Evolutionary conservation across 2,888 invertebrate genomes (phyloP), one percentile per base, ranked within the genome.

Genomic region (Chromoteleia sp.): DNA sequence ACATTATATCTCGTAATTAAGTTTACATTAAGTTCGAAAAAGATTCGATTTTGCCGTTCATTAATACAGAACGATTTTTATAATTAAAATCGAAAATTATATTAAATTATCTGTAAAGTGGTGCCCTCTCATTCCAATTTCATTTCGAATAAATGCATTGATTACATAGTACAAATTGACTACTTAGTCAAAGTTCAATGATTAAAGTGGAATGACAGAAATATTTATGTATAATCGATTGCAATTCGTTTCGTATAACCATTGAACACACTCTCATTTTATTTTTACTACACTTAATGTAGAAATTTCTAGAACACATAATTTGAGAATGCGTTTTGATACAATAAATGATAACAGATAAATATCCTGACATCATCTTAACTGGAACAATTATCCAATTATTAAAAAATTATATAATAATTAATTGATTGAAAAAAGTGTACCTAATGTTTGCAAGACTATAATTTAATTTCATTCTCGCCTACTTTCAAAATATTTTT

Each of bases 141-240:
- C 25, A 54, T 73, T 73, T 73, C 19, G 10, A 45, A 63, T 73
- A 50, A 71, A 61, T 54, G 12, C 39, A 63, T 74, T 74, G 25
- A 65, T 74, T 65, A 29, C 45, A 54, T 48, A 56, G 63, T 65
- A 65, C 39, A 56, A 74, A 74, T 56, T 65, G 45, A 74, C 36
- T 63, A 21, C 30, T 54, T 33, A 25, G 17, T 74, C 45, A 43
- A 36, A 63, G 36, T 63, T 63, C 19, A 56, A 43, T 74, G 17
- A 56, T 63, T 74, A 25, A 45, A 74, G n/a, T 33, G 8, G 15
- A 61, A 61, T 63, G 41, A 52, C 36, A 29, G 61, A 21, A 71
- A 61, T 50, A 58, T 14, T 21, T 29, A 33, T 6, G 30, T 29
- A 39, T 45, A 41, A 45, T 56, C 12, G 19, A 59, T 58, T 48